Evolutionary conservation across 2,113 vertebrate species (phyloP), one percentile per base, ranked within the genome.

Genomic region (Lophotis ruficrista): DNA sequence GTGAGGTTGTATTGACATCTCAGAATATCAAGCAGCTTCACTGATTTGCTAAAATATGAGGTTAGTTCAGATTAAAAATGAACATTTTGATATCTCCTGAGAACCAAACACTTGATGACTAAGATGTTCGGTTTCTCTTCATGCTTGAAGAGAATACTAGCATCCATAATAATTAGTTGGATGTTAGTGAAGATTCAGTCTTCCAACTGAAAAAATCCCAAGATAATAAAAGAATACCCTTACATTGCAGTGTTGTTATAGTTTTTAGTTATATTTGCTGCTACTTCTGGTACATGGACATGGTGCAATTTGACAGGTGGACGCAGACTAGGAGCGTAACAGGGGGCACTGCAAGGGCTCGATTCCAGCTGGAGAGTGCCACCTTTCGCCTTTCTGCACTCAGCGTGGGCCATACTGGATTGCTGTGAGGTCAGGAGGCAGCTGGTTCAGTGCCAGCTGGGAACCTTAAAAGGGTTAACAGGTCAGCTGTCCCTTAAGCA

Each of bases 381-480:
- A 33, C 19, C 6, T 33, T 20, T 47, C 0, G 1, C 43, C 19
- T 6, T 35, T 53, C 35, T 21, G 31, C 14, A 2, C 27, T 12
- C 16, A 4, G 7, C 3, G 0, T 10, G 21, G 48, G 24, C 38
- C 1, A 0, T 5, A 37, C 38, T 7, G 27, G 7, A 1, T 24
- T 17, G 7, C 73, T 79, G 31, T 14, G 25, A 22, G 53, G 25
- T 33, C 37, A 12, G 69, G 30, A 75, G 33, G 35, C 21, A 14
- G 21, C 37, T 51, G 38, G 28, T 38, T 38, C 24, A 6, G 14
- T 21, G 45, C 56, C 50, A 27, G 28, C n/a, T n/a, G 57, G 64
- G 27, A 71, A 19, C 24, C 5, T 22, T 21, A 11, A 22, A 18
- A 9, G 27, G 58, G 12, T n/a, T 21, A 35, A 14, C 54, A 10